Evolutionary conservation across 2,113 vertebrate species (phyloP).

Genomic region (Semnopithecus entellus): DNA sequence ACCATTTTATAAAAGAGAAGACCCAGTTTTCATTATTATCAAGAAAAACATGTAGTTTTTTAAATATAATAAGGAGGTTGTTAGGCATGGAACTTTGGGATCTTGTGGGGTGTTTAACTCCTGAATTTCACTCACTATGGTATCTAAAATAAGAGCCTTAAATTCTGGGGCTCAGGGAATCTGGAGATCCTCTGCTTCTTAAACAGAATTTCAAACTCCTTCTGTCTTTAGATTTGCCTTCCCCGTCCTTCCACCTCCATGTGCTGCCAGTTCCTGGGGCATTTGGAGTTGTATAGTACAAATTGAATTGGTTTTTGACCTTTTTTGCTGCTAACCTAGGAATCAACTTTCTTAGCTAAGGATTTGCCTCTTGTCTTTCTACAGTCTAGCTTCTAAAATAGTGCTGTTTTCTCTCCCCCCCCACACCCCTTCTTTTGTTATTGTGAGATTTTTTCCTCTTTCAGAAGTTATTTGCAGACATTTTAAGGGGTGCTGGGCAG

Average conservation of each 20-base stretch:
- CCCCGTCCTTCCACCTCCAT: background rate
- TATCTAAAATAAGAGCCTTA: background rate
- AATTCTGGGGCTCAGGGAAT: background rate
- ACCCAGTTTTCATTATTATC: background rate
- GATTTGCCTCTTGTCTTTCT: background rate
- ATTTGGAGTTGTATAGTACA: background rate
- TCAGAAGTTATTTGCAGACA: background rate
- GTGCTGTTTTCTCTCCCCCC: background rate
- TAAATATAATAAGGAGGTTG: background rate
- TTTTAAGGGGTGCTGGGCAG: background rate
- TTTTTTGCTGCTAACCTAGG: background rate
- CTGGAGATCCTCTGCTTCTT: background rate
- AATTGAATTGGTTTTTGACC: background rate
- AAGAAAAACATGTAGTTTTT: background rate
- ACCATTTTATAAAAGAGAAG: background rate
- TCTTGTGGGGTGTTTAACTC: background rate
- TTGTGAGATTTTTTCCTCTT: background rate
- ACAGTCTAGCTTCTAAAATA: conserved; percentile 8
- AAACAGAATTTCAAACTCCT: background rate
- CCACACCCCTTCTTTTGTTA: background rate
- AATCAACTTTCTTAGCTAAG: background rate
- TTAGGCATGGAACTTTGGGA: background rate
- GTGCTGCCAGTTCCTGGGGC: background rate
- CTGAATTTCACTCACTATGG: background rate
- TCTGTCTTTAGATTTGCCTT: background rate